Percentiles rank a stretch among this genome's conserved stretches.
phyloP scores from a whole-genome alignment of 2,797 vertebrate species.

The Halcyon chelicuti region DNA sequence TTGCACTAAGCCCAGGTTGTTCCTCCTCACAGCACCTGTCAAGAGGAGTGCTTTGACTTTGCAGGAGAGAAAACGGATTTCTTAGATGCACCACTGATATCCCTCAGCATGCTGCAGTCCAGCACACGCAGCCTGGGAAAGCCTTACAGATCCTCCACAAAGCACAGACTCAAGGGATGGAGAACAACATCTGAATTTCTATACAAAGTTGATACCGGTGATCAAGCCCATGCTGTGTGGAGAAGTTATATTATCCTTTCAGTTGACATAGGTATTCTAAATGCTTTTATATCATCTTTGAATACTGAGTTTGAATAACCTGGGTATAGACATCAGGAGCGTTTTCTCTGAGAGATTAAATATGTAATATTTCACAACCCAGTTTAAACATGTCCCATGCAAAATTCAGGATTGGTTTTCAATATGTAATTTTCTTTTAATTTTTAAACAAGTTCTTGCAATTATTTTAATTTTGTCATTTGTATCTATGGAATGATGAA shows the following conservation, averaged over 20 bases:
- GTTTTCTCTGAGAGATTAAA: conserved; percentile 13
- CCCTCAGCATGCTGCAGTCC: neutral
- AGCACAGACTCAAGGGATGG: neutral
- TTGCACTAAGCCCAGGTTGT: neutral
- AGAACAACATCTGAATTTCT: neutral
- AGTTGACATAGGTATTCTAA: neutral
- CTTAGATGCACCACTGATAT: neutral
- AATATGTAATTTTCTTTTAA: conserved; percentile 26
- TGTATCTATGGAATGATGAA: neutral
- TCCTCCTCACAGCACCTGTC: neutral
- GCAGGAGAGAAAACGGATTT: neutral
- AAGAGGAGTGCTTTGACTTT: neutral
- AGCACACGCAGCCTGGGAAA: fast-evolving
- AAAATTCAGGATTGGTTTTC: conserved; percentile 53
- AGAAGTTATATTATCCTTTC: neutral
- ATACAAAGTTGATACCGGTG: fast-evolving
- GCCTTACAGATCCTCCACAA: neutral
- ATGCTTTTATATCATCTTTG: neutral
- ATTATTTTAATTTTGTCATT: neutral
- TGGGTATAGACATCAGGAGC: neutral
- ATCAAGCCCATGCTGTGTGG: fast-evolving
- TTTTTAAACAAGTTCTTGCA: conserved; percentile 26
- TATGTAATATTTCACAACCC: conserved; percentile 43
- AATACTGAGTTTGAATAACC: neutral
- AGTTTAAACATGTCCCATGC: conserved; percentile 26